Base-by-base conservation (phyloP, 2,113 vertebrate species). In the Proterorhinus semilunaris region DNA sequence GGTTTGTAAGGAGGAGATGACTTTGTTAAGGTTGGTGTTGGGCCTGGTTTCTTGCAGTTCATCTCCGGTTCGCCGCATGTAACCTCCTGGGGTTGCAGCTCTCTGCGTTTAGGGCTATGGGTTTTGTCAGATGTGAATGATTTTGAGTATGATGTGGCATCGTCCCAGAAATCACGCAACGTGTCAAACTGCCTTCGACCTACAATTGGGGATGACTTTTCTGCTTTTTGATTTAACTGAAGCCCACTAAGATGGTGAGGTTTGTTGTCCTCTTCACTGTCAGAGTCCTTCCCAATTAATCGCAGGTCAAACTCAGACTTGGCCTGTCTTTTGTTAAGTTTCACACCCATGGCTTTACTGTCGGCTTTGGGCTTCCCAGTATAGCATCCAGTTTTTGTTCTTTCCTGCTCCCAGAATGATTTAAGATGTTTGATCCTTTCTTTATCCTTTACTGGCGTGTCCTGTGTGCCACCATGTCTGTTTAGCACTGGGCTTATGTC, bases 361-460 rank as follows among this genome's bases (percentile, higher is more conserved):
- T 86, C 80, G 46, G 58, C 69, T 88, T 82, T 87, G 15, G 77
- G 71, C 80, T 81, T 80, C 51, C 52, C 51, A 0, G 48, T 65
- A 47, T 78, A 74, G 51, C 75, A 75, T 58, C 74, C 69, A 8
- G 90, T 42, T 42, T 78, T 70, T 75, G 69, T 74, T 64, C 75
- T 90, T 69, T 92, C 92, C 66, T 91, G 86, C 91, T 98, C 95
- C 96, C 96, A 99, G 73, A 96, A 96, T 45, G 89, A 91, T 88
- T 93, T 97, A 13, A 96, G 94, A 59, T 96, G 93, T 68, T 87
- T 95, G 71, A 98, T 91, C 81, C 71, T 92, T 80, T 90, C 87
- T 48, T 85, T 74, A 52, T 91, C 90, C 62, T 85, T 80, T 12
- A 78, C 68, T 42, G 79, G 42, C 0, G 5, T 8, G 8, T 46